phyloP scores from a whole-genome alignment of 2,797 vertebrate genomes.

The Morelia viridis region DNA sequence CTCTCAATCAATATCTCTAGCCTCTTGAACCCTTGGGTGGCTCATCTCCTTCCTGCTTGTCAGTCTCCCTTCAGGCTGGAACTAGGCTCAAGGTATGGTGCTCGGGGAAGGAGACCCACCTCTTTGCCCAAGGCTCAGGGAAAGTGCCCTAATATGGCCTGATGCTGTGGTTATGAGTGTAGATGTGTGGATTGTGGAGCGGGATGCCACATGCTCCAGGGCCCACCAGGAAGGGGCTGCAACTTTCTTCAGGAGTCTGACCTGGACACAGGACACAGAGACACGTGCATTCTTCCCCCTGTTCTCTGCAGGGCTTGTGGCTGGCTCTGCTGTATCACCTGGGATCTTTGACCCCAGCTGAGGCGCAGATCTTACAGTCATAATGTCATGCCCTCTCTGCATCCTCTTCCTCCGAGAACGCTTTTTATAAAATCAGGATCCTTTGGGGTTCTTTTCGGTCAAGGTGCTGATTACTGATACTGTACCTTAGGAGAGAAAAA shows the following conservation, averaged over 20 bases:
- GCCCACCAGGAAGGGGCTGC: too few species aligned
- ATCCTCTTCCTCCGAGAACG: not conserved
- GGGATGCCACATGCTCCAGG: too few species aligned
- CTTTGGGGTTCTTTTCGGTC: not conserved
- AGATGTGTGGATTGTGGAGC: too few species aligned
- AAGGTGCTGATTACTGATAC: conserved; percentile 3
- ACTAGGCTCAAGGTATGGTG: accelerated
- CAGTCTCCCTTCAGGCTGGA: not conserved
- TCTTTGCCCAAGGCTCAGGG: not conserved
- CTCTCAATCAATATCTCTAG: conserved; percentile 64
- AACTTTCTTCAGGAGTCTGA: not conserved
- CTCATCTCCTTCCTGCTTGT: conserved; percentile 55
- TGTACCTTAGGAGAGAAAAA: conserved; percentile 5
- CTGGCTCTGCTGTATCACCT: not conserved
- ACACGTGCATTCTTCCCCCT: too few species aligned
- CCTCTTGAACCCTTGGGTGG: conserved; percentile 66
- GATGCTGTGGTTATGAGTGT: too few species aligned
- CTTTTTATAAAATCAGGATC: too few species aligned
- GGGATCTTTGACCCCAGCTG: too few species aligned
- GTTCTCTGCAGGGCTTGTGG: too few species aligned
- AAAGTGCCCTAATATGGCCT: not conserved
- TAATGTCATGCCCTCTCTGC: not conserved
- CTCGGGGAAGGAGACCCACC: not conserved
- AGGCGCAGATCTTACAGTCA: not conserved
- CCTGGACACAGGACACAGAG: not conserved